A percentile compares a stretch with the other conserved stretches of the same genome.
These are phyloP conservation scores for Coranthus polyacanthus DNA, from an alignment of 2,797 vertebrate genomes.

Conservation along the genomic window DNA sequence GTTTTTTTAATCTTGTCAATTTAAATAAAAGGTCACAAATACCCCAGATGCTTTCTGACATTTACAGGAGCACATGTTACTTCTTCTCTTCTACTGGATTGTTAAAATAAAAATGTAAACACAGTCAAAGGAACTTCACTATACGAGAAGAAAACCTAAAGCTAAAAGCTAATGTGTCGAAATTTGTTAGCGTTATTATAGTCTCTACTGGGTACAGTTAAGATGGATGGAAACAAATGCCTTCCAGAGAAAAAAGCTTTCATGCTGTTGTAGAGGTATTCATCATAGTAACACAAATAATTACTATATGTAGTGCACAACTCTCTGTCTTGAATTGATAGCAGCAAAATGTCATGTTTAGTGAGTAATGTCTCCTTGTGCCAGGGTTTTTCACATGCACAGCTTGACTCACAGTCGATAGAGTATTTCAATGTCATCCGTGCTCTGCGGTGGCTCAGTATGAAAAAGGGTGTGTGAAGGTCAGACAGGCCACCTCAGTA, in stretches of 20 bases:
- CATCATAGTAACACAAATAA: constrained; percentile 70
- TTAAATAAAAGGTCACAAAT: constrained; percentile 63
- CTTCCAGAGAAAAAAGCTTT: constrained; percentile 52
- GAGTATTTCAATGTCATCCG: constrained; percentile 80
- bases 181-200: constrained; percentile 28
- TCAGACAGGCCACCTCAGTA: constrained; percentile 77
- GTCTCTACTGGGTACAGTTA: constrained; percentile 22
- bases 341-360: constrained; percentile 78
- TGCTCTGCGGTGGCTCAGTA: constrained; percentile 67
- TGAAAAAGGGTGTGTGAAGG: constrained; percentile 79
- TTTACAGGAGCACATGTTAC: constrained; percentile 41
- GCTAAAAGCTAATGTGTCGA: constrained; percentile 12
- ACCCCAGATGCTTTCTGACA: constrained; percentile 38
- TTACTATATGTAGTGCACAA: constrained; percentile 57
- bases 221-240: constrained; percentile 48
- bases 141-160: not conserved
- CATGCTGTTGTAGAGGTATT: constrained; percentile 45
- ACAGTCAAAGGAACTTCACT: not conserved
- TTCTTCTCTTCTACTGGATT: not conserved
- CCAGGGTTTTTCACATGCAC: constrained; percentile 77
- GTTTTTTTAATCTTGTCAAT: constrained; percentile 65
- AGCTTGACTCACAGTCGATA: constrained; percentile 80
- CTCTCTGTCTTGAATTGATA: constrained; percentile 64
- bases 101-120: not conserved
- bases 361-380: constrained; percentile 74